phyloP scores from a whole-genome alignment of 2,797 vertebrate genomes.

The Scolopax rusticola region DNA sequence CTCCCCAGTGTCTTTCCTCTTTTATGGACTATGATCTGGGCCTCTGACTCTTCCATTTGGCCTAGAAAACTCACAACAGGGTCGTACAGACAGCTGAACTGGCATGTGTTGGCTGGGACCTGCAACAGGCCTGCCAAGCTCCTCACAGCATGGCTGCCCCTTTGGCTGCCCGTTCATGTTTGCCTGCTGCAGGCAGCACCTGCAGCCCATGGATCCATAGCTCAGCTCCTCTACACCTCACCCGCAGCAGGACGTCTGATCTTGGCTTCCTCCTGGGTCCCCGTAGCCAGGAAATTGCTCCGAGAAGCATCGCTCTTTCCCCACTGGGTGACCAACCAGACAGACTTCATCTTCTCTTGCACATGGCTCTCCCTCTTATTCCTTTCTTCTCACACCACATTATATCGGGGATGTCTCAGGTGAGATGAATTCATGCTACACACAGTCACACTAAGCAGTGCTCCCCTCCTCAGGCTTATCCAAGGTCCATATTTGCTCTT shows the following conservation, averaged over 20 bases:
- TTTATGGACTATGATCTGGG: not conserved
- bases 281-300: fast-evolving
- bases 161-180: not conserved
- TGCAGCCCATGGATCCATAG: not conserved
- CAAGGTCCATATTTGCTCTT: not conserved
- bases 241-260: fast-evolving
- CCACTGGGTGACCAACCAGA: fast-evolving
- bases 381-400: fast-evolving
- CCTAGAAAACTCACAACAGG: not conserved
- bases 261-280: not conserved
- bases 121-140: not conserved
- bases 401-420: not conserved
- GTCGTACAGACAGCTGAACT: not conserved
- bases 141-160: fast-evolving
- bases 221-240: not conserved
- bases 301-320: not conserved
- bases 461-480: not conserved
- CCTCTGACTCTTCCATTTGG: not conserved
- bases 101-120: not conserved
- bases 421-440: not conserved
- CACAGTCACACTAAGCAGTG: not conserved
- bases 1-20: not conserved
- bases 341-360: not conserved
- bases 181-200: fast-evolving
- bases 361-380: not conserved